Evolutionary conservation across 2,888 invertebrate species (phyloP), one percentile per base, ranked within the genome.

Genomic region (Octodonta nipae): DNA sequence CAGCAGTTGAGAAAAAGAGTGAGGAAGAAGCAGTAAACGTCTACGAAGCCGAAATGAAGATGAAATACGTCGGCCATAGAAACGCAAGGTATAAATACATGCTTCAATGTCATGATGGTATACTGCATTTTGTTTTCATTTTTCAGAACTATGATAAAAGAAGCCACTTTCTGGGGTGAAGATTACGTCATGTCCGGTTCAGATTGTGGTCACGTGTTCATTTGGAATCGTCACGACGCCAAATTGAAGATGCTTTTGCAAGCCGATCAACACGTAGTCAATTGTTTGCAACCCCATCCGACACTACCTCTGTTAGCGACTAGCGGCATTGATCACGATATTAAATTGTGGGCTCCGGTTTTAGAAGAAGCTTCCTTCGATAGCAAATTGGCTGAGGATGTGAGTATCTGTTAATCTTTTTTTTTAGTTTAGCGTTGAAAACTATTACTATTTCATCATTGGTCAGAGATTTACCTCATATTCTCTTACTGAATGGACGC

Each of bases 261-360:
- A 51, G 86, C 80, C 3, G 87, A 87, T 61, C 73, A 76, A 38
- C 85, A 84, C 56, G 78, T 79, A 1, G 85, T 87, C 28, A 87
- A 87, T 62, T 85, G 86, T 50, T 61, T 87, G 1, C 83, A 84
- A 52, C 86, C 86, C 0, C 86, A 87, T 63, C 85, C 86, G 0
- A 71, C 67, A 34, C 63, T 82, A 41, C 81, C 81, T 1, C 64
- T 78, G 47, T 59, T 87, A 27, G 83, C 85, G 1, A 79, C 84
- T 7, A 84, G 85, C 40, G 87, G 87, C n/a, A 86, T 87, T 39
- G 86, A 87, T 55, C 83, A 86, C 55, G 83, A 86, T 55, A 71
- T 87, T 14, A 87, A 87, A 60, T 58, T 87, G 2, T 87, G 85
- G 83, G 71, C 78, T 2, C 86, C 86, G 0, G 58, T 71, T n/a